Conservation (phyloP, 1,140 invertebrate genomes). For the Triops cancriformis region DNA sequence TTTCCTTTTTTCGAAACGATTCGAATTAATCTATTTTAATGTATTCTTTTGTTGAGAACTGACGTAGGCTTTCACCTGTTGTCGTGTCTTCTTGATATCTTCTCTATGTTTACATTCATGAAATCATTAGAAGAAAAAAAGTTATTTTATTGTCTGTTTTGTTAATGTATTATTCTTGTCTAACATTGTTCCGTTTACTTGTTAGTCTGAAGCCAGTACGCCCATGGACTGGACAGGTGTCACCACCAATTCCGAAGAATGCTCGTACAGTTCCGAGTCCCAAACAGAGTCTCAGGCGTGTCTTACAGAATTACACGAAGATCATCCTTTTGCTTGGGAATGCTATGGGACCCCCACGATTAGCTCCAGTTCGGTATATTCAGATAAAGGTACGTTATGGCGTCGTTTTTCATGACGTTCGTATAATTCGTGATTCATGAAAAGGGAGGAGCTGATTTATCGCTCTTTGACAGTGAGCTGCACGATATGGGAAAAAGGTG, state of each 20-base stretch:
- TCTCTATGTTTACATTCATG: too few relatives aligned
- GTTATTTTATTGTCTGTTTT: too few relatives aligned
- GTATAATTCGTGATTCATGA: neutral
- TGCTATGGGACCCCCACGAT: conserved; percentile 50
- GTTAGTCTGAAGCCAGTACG: conserved; percentile 21
- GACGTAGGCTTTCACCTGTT: too few relatives aligned
- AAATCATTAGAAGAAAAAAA: too few relatives aligned
- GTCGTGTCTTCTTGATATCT: too few relatives aligned
- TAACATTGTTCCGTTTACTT: neutral
- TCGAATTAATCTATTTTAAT: too few relatives aligned
- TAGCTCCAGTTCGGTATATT: conserved; percentile 16
- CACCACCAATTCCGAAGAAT: conserved; percentile 77
- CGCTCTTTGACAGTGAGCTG: conserved; percentile 63
- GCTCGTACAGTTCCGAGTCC: conserved; percentile 53
- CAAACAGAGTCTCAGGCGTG: conserved; percentile 34
- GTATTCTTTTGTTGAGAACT: too few relatives aligned
- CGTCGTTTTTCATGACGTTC: conserved; percentile 19
- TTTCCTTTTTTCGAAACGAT: too few relatives aligned
- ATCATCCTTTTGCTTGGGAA: conserved; percentile 59
- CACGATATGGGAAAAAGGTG: conserved; percentile 82
- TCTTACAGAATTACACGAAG: conserved; percentile 52
- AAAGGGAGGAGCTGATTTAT: conserved; percentile 20
- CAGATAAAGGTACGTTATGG: conserved; percentile 29
- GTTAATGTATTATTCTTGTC: neutral
- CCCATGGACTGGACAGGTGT: conserved; percentile 67